These are phyloP conservation scores for Pteronotus mesoamericanus DNA, from an alignment of 2,797 vertebrate species.

Conservation along the genomic window DNA sequence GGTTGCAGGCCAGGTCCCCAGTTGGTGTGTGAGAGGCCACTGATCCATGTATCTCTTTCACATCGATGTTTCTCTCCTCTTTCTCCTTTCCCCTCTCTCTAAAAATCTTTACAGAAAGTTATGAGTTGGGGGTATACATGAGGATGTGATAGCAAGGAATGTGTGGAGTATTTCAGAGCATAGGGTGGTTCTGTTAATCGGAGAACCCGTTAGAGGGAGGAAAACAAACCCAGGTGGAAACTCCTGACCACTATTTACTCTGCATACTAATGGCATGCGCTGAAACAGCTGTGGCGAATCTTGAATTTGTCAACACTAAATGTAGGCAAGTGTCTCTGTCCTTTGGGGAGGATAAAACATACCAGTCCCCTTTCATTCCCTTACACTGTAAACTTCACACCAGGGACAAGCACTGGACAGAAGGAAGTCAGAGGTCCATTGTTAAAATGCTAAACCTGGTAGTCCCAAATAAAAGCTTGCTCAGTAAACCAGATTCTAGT, in stretches of 20 bases:
- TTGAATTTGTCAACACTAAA: neutral
- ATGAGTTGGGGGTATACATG: neutral
- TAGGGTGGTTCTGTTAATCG: neutral
- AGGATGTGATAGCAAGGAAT: neutral
- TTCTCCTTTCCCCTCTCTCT: too few species aligned
- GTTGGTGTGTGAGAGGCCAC: too few species aligned
- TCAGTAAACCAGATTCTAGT: neutral
- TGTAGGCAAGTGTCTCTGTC: neutral
- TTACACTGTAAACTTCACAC: neutral
- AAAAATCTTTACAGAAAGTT: neutral
- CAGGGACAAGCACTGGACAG: neutral
- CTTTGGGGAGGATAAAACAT: neutral
- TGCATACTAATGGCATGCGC: accelerated
- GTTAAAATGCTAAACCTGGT: neutral
- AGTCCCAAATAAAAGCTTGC: neutral
- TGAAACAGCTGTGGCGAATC: neutral
- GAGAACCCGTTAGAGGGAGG: neutral
- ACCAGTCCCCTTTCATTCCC: neutral
- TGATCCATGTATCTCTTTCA: too few species aligned
- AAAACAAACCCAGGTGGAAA: neutral
- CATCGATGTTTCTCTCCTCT: too few species aligned
- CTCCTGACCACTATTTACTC: neutral
- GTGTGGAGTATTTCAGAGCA: neutral
- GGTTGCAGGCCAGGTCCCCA: too few species aligned
- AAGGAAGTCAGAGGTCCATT: neutral